These are phyloP conservation scores for Hylaeus anthracinus DNA, from an alignment of 1,140 invertebrate species.

Conservation along the genomic window DNA sequence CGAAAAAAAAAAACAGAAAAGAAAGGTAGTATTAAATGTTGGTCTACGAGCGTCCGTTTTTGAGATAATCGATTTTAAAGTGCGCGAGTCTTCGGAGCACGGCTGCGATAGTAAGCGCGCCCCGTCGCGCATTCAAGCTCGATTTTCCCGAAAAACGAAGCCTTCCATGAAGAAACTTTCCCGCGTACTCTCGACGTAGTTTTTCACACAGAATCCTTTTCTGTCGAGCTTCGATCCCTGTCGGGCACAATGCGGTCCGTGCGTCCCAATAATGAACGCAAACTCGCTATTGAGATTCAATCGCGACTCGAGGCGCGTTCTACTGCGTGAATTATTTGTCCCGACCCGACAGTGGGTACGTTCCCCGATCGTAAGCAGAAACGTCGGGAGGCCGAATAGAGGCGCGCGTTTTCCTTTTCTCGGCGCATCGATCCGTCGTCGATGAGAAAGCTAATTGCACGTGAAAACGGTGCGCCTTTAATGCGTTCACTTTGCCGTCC, in stretches of 20 bases:
- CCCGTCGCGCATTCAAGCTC: too few species aligned
- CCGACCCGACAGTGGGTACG: neutral
- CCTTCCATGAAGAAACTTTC: too few species aligned
- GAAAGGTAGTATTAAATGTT: too few species aligned
- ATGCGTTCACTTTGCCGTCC: constrained; percentile 64
- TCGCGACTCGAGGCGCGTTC: neutral
- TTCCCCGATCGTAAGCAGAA: neutral
- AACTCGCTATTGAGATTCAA: neutral
- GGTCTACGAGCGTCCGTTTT: too few species aligned
- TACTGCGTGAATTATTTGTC: constrained; percentile 23
- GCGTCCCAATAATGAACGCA: neutral
- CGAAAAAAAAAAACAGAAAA: too few species aligned
- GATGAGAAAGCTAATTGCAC: constrained; percentile 63
- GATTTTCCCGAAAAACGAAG: too few species aligned
- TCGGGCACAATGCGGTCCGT: neutral
- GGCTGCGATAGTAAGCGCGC: too few species aligned
- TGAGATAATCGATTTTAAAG: too few species aligned
- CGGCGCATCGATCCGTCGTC: constrained; percentile 53
- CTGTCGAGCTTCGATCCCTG: too few species aligned
- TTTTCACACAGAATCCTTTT: too few species aligned
- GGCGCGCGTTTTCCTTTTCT: constrained; percentile 28
- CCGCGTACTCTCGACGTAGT: too few species aligned
- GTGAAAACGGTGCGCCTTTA: constrained; percentile 64
- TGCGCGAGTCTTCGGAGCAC: too few species aligned
- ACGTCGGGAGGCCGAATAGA: constrained; percentile 1